Evolutionary conservation across 2,797 vertebrate species (phyloP).

Genomic region (Phataginus tricuspis): DNA sequence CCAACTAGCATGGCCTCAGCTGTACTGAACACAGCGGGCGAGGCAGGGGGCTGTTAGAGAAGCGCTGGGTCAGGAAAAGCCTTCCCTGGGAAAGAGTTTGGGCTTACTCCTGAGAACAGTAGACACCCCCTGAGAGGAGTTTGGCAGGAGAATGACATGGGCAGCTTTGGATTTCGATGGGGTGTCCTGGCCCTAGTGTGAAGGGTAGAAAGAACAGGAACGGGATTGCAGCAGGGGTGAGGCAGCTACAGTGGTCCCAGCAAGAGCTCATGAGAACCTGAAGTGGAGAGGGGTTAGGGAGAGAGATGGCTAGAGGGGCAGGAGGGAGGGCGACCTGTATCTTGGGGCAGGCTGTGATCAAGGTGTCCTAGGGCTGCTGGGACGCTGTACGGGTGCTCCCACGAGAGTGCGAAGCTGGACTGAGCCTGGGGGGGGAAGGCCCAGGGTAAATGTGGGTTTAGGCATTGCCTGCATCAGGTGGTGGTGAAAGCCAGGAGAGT

Average conservation of each 20-base stretch:
- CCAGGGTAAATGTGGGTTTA: background rate
- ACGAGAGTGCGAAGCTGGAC: background rate
- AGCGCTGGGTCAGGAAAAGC: background rate
- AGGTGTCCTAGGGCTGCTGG: background rate
- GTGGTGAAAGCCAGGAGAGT: background rate
- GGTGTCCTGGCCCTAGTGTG: background rate
- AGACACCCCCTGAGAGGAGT: background rate
- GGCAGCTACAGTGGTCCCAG: background rate
- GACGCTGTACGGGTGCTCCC: background rate
- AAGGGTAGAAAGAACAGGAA: background rate
- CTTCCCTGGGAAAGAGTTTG: background rate
- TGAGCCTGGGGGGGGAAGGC: background rate
- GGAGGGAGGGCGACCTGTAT: background rate
- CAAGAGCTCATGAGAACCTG: background rate
- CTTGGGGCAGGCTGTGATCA: background rate
- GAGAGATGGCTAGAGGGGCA: background rate
- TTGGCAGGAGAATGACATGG: background rate
- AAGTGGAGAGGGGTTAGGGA: too few species aligned
- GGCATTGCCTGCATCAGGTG: background rate
- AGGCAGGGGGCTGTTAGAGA: background rate
- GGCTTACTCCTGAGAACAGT: background rate
- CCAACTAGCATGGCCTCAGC: fast-evolving
- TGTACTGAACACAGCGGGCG: background rate
- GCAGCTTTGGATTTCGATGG: background rate
- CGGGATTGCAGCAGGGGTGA: background rate